These are phyloP conservation scores for Eudasyphora cyanicolor DNA, from an alignment of 2,888 invertebrate species.

Conservation along the genomic window DNA sequence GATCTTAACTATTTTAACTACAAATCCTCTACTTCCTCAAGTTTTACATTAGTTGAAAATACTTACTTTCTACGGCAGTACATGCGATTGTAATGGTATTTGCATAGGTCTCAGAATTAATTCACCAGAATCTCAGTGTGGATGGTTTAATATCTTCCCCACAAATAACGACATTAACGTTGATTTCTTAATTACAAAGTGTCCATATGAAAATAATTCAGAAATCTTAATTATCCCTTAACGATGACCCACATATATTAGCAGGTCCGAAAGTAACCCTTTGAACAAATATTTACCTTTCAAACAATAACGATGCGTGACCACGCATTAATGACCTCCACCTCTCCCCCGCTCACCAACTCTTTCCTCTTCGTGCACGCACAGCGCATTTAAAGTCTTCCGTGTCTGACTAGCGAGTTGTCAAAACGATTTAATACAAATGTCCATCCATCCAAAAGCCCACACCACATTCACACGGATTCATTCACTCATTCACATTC, in stretches of 20 bases:
- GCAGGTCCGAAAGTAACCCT: slow-evolving; percentile 44
- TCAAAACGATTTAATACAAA: slow-evolving; percentile 68
- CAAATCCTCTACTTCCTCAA: too few relatives aligned
- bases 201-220: slow-evolving; percentile 4
- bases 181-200: slow-evolving; percentile 45
- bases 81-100: background rate
- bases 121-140: background rate
- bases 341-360: background rate
- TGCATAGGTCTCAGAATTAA: background rate
- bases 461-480: slow-evolving; percentile 16
- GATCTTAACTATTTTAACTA: too few relatives aligned
- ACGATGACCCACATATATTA: slow-evolving; percentile 59
- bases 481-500: slow-evolving; percentile 4
- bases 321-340: slow-evolving; percentile 72
- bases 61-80: background rate
- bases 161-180: background rate
- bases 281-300: slow-evolving; percentile 59
- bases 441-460: slow-evolving; percentile 4
- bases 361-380: slow-evolving; percentile 1
- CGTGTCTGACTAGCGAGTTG: slow-evolving; percentile 65
- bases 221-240: slow-evolving; percentile 36
- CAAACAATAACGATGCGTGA: slow-evolving; percentile 76
- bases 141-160: background rate
- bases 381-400: slow-evolving; percentile 18
- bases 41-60: too few relatives aligned